A percentile compares a stretch with the other conserved stretches of the same genome.
phyloP scores from a whole-genome alignment of 1,140 invertebrate species.

The Drosophila neocordata region DNA sequence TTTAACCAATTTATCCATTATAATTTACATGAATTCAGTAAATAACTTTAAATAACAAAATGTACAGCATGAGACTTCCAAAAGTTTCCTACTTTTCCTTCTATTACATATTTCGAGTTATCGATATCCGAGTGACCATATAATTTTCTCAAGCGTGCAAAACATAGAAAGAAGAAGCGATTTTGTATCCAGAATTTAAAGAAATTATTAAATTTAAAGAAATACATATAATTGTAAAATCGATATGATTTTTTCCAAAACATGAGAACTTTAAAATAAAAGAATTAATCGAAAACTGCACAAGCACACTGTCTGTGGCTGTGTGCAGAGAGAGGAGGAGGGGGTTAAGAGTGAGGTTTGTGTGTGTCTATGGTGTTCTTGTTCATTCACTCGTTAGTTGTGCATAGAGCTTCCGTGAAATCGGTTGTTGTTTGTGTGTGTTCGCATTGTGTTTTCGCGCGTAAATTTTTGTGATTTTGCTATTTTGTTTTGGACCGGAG shows the following conservation, averaged over 20 bases:
- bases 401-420: conserved; percentile 75
- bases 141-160: conserved; percentile 3
- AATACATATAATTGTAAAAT: conserved; percentile 52
- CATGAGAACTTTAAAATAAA: conserved; percentile 33
- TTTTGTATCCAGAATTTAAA: conserved; percentile 47
- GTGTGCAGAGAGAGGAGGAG: conserved; percentile 25
- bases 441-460: conserved; percentile 63
- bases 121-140: conserved; percentile 11
- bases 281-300: conserved; percentile 64
- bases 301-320: conserved; percentile 49
- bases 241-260: conserved; percentile 21
- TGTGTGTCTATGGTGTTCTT: conserved; percentile 40
- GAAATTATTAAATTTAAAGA: neutral
- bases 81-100: neutral
- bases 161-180: conserved; percentile 57
- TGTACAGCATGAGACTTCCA: neutral
- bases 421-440: conserved; percentile 65
- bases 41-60: neutral
- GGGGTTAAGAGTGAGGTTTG: conserved; percentile 34
- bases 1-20: neutral
- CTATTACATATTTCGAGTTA: neutral
- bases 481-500: no score
- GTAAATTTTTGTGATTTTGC: conserved; percentile 60
- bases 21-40: neutral
- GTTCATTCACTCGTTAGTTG: conserved; percentile 62